These are phyloP conservation scores for Odontesthes bonariensis DNA, from an alignment of 2,113 vertebrate genomes.

Conservation along the genomic window DNA sequence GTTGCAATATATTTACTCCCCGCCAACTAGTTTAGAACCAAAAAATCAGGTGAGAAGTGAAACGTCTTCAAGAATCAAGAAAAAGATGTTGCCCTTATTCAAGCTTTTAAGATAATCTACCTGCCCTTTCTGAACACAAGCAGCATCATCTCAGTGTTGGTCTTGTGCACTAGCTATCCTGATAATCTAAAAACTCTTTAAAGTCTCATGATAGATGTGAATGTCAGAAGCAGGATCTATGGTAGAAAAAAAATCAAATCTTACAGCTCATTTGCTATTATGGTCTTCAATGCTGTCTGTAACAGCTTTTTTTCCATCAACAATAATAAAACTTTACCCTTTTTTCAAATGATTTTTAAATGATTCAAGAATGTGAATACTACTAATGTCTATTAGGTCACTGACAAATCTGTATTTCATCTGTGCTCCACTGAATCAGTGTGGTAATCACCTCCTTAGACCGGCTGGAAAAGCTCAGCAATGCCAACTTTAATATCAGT, in stretches of 20 bases:
- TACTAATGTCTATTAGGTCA: background rate
- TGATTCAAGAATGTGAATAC: conserved; percentile 3
- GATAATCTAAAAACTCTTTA: conserved; percentile 12
- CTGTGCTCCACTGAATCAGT: conserved; percentile 58
- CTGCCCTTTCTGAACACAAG: conserved; percentile 11
- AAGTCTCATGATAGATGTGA: background rate
- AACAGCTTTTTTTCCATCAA: conserved; percentile 4
- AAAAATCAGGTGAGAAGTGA: no score
- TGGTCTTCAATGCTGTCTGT: background rate
- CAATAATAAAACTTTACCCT: conserved; percentile 7
- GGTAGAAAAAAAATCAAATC: conserved; percentile 1
- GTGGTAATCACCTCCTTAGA: conserved; percentile 27
- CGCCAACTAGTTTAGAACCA: no score
- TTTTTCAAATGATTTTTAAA: conserved; percentile 4
- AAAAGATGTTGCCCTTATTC: no score
- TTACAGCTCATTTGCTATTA: background rate
- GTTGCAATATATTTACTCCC: no score
- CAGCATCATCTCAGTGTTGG: conserved; percentile 1
- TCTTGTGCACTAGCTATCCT: background rate
- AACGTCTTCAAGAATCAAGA: no score
- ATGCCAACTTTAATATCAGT: conserved; percentile 6
- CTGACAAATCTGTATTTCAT: conserved; percentile 10
- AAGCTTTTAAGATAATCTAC: no score
- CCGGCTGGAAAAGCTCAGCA: conserved; percentile 14
- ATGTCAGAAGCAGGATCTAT: conserved; percentile 13